Evolutionary conservation across 2,113 vertebrate genomes (phyloP).

Genomic region (Phasianus colchicus): DNA sequence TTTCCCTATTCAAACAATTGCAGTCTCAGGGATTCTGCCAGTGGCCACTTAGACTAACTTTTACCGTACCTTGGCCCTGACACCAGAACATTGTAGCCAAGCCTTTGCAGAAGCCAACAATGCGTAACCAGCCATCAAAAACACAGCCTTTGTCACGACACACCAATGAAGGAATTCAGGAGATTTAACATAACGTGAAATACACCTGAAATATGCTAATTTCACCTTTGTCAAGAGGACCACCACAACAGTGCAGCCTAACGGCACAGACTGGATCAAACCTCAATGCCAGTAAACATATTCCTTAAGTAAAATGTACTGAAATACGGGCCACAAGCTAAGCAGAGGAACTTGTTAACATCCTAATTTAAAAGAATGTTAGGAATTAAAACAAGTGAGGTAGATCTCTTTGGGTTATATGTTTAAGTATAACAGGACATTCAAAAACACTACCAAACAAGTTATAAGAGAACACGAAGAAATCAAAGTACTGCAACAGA

Average conservation of each 20-base stretch:
- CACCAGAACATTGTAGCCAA: background rate
- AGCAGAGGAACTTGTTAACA: background rate
- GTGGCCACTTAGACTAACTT: background rate
- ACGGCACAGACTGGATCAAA: background rate
- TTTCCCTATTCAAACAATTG: rapidly evolving
- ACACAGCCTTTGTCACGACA: background rate
- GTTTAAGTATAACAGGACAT: background rate
- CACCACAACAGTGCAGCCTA: background rate
- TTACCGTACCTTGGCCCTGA: background rate
- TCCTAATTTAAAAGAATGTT: background rate
- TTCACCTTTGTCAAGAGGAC: background rate
- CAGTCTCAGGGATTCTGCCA: background rate
- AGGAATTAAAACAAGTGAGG: background rate
- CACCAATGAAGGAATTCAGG: background rate
- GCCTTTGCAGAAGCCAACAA: background rate
- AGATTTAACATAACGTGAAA: background rate
- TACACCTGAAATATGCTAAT: background rate
- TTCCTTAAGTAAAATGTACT: background rate
- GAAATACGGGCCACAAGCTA: background rate
- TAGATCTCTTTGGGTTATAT: background rate
- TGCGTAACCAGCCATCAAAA: background rate
- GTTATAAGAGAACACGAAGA: background rate
- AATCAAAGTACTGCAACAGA: background rate
- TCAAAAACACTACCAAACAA: background rate
- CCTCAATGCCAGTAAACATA: background rate